Conservation (phyloP, 2,797 vertebrate species). For the Manis javanica region DNA sequence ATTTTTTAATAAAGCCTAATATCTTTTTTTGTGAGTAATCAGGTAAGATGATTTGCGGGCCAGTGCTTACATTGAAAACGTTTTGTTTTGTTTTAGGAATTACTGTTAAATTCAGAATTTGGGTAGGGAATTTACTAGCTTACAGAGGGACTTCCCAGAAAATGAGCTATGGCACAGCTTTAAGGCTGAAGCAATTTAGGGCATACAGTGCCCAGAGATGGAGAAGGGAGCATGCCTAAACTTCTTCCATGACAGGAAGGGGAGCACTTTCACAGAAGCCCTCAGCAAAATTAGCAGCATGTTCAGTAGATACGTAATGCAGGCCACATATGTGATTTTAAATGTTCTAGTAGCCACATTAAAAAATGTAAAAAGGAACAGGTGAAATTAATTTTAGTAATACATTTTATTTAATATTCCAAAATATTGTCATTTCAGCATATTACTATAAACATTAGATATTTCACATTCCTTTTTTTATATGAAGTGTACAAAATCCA, state of each 20-base stretch:
- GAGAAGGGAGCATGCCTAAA: not conserved
- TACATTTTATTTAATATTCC: slow-evolving; percentile 36
- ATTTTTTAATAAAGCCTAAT: slow-evolving; percentile 11
- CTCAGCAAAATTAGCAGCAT: not conserved
- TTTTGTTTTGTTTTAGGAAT: not conserved
- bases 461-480: not conserved
- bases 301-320: not conserved
- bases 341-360: not conserved
- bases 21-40: not conserved
- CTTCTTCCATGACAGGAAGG: not conserved
- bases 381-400: slow-evolving; percentile 55
- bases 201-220: not conserved
- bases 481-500: not conserved
- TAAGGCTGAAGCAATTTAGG: not conserved
- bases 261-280: not conserved
- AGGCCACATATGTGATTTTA: not conserved
- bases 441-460: slow-evolving; percentile 27
- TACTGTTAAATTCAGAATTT: slow-evolving; percentile 61
- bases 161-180: slow-evolving; percentile 2
- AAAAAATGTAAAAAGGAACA: slow-evolving; percentile 2
- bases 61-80: slow-evolving; percentile 7
- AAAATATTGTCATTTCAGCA: slow-evolving; percentile 29
- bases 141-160: slow-evolving; percentile 4
- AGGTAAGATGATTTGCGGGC: not conserved
- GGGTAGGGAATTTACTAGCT: slow-evolving; percentile 6